phyloP scores from a whole-genome alignment of 2,888 invertebrate species.

The Tipula confusa region DNA sequence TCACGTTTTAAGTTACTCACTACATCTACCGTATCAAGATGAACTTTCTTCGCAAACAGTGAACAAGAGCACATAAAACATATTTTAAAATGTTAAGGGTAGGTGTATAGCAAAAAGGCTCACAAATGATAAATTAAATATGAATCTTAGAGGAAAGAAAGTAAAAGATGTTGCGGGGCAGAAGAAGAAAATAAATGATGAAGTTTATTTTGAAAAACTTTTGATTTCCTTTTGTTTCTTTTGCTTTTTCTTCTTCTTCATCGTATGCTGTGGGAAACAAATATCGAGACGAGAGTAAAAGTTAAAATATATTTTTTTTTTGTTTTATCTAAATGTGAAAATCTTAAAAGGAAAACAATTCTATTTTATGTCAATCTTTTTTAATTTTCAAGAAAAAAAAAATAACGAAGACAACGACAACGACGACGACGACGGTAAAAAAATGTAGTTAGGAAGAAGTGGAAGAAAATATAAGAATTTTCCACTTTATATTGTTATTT shows the following conservation, averaged over 20 bases:
- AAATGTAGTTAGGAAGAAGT: not conserved
- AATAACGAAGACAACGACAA: not conserved
- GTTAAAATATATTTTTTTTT: not conserved
- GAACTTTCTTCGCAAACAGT: not conserved
- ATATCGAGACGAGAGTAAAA: not conserved
- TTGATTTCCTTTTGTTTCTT: not conserved
- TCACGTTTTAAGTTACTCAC: not conserved
- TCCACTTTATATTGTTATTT: not conserved
- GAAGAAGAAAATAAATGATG: not conserved
- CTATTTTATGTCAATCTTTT: conserved; percentile 26
- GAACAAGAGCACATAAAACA: not conserved
- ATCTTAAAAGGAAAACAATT: conserved; percentile 27
- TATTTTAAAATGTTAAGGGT: not conserved
- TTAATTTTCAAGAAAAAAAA: not conserved
- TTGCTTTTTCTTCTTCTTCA: not conserved
- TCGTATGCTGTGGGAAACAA: not conserved
- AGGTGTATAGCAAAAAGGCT: not conserved
- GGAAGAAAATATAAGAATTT: not conserved
- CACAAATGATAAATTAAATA: not conserved
- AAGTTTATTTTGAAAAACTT: conserved; percentile 3
- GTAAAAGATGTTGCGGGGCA: not conserved
- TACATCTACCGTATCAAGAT: not conserved
- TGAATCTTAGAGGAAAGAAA: not conserved
- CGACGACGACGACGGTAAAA: not conserved
- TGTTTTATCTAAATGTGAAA: not conserved